A percentile compares a stretch with the other conserved stretches of the same genome.
These are phyloP conservation scores for Camponotus pennsylvanicus DNA, from an alignment of 1,140 invertebrate species.

Conservation along the genomic window DNA sequence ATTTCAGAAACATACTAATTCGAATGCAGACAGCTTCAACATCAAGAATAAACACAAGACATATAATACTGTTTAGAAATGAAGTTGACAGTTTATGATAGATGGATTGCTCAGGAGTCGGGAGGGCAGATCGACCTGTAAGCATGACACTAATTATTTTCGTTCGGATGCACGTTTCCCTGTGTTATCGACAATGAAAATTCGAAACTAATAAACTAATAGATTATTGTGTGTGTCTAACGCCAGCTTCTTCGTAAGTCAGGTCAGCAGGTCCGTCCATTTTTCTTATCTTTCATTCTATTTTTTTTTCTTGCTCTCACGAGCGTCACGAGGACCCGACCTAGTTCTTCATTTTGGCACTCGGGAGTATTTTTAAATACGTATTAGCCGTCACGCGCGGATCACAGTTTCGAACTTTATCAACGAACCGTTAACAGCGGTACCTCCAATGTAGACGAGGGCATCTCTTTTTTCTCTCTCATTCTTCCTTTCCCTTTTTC, in stretches of 20 bases:
- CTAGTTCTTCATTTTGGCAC: conserved; percentile 80
- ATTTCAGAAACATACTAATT: conserved; percentile 6
- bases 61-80: conserved; percentile 67
- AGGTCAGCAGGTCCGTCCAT: conserved; percentile 35
- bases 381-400: conserved; percentile 67
- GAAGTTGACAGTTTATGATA: conserved; percentile 13
- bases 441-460: conserved; percentile 52
- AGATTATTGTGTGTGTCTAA: conserved; percentile 63
- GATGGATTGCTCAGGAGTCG: not conserved
- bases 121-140: conserved; percentile 47
- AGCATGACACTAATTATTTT: conserved; percentile 33
- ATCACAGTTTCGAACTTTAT: conserved; percentile 75
- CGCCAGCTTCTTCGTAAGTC: conserved; percentile 57
- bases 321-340: conserved; percentile 50
- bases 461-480: not conserved
- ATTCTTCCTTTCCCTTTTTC: not conserved
- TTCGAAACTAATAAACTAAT: conserved; percentile 57
- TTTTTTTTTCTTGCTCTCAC: conserved; percentile 40
- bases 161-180: conserved; percentile 29
- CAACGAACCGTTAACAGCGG: conserved; percentile 40
- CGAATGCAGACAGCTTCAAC: conserved; percentile 36
- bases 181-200: conserved; percentile 54
- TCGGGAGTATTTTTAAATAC: conserved; percentile 80
- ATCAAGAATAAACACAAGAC: conserved; percentile 38
- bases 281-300: not conserved